Evolutionary conservation across 2,888 invertebrate genomes (phyloP).

Genomic region (Lochmaea crataegi): DNA sequence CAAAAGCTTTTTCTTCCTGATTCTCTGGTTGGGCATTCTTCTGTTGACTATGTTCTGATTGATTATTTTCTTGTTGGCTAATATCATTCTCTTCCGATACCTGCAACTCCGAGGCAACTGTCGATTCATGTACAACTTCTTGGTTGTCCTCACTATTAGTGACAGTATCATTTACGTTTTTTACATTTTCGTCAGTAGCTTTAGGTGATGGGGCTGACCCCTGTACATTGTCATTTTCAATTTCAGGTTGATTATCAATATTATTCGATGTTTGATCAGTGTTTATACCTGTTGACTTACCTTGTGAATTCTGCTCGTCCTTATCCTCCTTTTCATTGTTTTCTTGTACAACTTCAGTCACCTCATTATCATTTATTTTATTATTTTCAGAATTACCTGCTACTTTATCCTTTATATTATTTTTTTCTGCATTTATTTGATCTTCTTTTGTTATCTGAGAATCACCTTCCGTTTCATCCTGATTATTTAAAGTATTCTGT

Average conservation of each 20-base stretch:
- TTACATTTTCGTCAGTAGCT: slow-evolving; percentile 49
- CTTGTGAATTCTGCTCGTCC: slow-evolving; percentile 61
- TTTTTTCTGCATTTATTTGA: slow-evolving; percentile 16
- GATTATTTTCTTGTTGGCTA: slow-evolving; percentile 23
- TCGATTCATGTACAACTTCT: slow-evolving; percentile 4
- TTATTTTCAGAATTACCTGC: slow-evolving; percentile 17
- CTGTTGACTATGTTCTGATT: slow-evolving; percentile 25
- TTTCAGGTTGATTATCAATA: slow-evolving; percentile 55
- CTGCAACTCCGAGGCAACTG: background rate
- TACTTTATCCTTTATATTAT: slow-evolving; percentile 10
- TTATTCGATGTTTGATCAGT: slow-evolving; percentile 57
- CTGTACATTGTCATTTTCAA: slow-evolving; percentile 64
- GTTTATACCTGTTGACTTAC: slow-evolving; percentile 66
- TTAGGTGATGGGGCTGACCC: slow-evolving; percentile 64
- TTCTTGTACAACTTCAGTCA: slow-evolving; percentile 12
- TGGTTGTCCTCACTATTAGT: slow-evolving; percentile 27
- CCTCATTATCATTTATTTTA: slow-evolving; percentile 16
- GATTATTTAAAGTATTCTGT: slow-evolving; percentile 35
- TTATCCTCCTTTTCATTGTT: slow-evolving; percentile 47
- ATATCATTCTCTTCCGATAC: slow-evolving; percentile 26
- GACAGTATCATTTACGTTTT: slow-evolving; percentile 42
- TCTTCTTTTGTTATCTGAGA: slow-evolving; percentile 1
- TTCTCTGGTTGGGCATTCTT: slow-evolving; percentile 37
- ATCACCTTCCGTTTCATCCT: slow-evolving; percentile 32
- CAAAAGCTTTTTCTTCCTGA: slow-evolving; percentile 40